Base-by-base conservation (phyloP, 2,888 invertebrate genomes). In the Stenichneumon culpator region DNA sequence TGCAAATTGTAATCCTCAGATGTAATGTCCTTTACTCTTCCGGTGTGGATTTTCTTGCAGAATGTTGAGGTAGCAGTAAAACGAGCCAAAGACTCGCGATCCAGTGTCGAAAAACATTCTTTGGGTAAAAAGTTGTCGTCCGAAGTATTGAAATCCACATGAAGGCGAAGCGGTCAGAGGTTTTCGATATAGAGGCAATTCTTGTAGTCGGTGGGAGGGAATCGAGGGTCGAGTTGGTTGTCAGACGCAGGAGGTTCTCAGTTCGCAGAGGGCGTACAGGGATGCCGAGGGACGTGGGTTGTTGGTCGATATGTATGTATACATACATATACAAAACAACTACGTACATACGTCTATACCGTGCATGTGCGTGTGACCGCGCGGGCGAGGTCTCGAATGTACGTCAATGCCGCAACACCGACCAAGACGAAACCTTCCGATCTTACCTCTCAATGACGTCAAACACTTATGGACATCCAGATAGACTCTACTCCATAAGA, bases 241-340 rank as follows among this genome's bases (percentile, higher is more conserved):
- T 74, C 39, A 44, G 60, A 73, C 47, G 16, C 67, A 14, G n/a
- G 68, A 77, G 72, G 52, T 68, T 44, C 22, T 69, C 36, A n/a
- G 36, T 22, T 57, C 25, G 32, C 44, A 16, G 73, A 78, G 84
- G 81, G 65, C 69, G 68, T 77, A 73, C 68, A 52, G 60, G 28
- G 25, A 68, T 80, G 75, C 19, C 39, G 69, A 60, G 44, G 69
- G 16, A 78, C 84, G 78, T 79, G 36, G 81, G 63, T 75, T 52
- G 75, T 65, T 52, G 75, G 82, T 82, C 85, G 82, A 85, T 85
- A 79, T 36, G 52, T 44, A 63, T 63, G 25, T 44, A 36, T n/a
- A 47, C 44, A 47, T 16, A 47, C 44, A 39, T 22, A 57, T 39
- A 39, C 68, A 16, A 16, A 39, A 67, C 39, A 65, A 32, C 9